A percentile compares a stretch with the other conserved stretches of the same genome.
phyloP scores from a whole-genome alignment of 2,888 invertebrate species.

The Himalopsyche japonica region DNA sequence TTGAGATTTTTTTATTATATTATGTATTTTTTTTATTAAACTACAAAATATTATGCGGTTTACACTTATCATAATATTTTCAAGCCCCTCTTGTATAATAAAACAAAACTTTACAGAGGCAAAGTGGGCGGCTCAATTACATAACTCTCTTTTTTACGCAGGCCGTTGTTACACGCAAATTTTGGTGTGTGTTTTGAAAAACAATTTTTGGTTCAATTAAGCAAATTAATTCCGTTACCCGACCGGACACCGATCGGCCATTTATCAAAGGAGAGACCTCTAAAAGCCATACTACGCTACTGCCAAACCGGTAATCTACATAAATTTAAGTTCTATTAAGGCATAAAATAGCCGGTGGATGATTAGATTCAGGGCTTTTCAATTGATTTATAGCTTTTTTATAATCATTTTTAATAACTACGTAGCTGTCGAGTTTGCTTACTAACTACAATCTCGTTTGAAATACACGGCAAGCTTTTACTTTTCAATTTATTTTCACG shows the following conservation, averaged over 20 bases:
- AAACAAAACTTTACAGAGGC: not conserved
- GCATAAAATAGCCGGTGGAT: not conserved
- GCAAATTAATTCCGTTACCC: constrained; percentile 23
- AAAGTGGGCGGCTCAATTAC: not conserved
- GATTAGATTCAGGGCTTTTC: not conserved
- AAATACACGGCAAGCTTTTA: too few species aligned
- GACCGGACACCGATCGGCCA: constrained; percentile 26
- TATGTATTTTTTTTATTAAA: too few species aligned
- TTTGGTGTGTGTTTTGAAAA: not conserved
- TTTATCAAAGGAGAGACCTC: constrained; percentile 27
- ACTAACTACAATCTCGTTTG: too few species aligned
- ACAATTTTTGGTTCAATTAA: constrained; percentile 2
- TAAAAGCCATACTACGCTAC: constrained; percentile 4
- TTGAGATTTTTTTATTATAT: too few species aligned
- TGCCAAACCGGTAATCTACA: constrained; percentile 17
- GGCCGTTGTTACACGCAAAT: not conserved
- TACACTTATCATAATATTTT: not conserved
- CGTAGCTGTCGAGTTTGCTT: too few species aligned
- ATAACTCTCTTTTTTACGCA: not conserved
- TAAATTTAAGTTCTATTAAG: constrained; percentile 26
- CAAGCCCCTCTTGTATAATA: not conserved
- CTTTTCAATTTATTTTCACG: too few species aligned
- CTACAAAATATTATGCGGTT: too few species aligned
- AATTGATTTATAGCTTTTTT: not conserved
- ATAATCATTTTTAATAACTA: not conserved